These are phyloP conservation scores for Styela plicata DNA, from an alignment of 23 tunicate genomes.

Conservation along the genomic window DNA sequence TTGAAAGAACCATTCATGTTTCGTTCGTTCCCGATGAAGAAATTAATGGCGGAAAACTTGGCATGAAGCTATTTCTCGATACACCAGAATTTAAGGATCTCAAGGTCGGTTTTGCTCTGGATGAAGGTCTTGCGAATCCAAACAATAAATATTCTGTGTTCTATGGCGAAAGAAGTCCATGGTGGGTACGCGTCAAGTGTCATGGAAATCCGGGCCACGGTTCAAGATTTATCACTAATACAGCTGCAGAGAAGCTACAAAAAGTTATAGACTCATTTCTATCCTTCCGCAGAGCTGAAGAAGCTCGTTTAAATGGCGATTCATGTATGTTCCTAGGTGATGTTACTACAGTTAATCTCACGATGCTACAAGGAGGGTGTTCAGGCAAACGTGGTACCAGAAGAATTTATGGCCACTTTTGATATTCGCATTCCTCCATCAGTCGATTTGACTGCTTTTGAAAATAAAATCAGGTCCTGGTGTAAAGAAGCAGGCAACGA, in stretches of 20 bases:
- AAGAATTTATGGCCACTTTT: constrained; percentile 75
- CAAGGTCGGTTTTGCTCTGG: constrained; percentile 84
- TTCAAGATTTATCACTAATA: constrained; percentile 74
- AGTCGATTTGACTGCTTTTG: constrained; percentile 61
- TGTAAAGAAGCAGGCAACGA: constrained; percentile 83
- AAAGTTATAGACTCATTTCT: constrained; percentile 41
- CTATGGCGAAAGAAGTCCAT: constrained; percentile 80
- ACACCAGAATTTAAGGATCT: constrained; percentile 52
- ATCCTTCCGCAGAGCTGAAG: constrained; percentile 50
- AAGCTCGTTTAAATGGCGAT: constrained; percentile 45
- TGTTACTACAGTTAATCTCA: constrained; percentile 90
- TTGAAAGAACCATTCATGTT: constrained; percentile 55
- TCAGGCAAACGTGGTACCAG: constrained; percentile 90
- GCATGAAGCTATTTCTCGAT: constrained; percentile 72
- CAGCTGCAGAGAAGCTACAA: constrained; percentile 86
- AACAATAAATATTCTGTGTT: constrained; percentile 65
- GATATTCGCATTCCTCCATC: constrained; percentile 86
- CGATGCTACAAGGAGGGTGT: constrained; percentile 83
- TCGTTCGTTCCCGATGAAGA: constrained; percentile 94
- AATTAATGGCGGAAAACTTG: constrained; percentile 77
- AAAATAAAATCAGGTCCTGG: constrained; percentile 61
- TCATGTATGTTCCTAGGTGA: constrained; percentile 83
- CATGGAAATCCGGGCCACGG: constrained; percentile 95
- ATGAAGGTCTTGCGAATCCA: constrained; percentile 97
- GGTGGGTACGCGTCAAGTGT: constrained; percentile 88